Percentiles rank a stretch among this genome's conserved stretches.
These are phyloP conservation scores for Julus scandinavius DNA, from an alignment of 2,888 invertebrate species.

Conservation along the genomic window DNA sequence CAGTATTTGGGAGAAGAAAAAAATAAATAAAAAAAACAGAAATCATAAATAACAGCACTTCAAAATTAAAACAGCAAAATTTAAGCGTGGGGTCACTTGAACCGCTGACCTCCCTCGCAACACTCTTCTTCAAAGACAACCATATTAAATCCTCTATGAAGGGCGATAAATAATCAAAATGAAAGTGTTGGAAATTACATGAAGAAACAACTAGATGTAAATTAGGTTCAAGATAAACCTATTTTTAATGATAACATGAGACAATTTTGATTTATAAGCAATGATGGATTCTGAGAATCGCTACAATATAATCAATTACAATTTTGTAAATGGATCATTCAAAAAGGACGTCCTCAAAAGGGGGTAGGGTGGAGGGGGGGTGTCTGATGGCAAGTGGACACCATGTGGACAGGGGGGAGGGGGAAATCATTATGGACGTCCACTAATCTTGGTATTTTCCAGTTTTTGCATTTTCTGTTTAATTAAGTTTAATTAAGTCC, in stretches of 20 bases:
- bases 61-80: background rate
- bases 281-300: background rate
- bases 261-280: background rate
- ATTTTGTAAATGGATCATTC: background rate
- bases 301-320: background rate
- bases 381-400: too few species aligned
- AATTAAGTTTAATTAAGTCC: too few species aligned
- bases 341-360: too few species aligned
- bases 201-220: background rate
- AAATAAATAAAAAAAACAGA: background rate
- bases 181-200: background rate
- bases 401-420: too few species aligned
- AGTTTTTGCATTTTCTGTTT: too few species aligned
- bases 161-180: background rate
- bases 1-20: background rate
- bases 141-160: conserved; percentile 23
- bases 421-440: too few species aligned
- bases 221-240: background rate
- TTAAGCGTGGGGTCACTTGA: background rate
- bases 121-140: background rate
- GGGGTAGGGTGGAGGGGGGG: too few species aligned
- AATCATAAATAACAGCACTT: too few species aligned
- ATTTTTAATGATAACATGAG: background rate
- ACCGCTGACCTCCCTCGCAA: background rate
- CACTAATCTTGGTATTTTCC: too few species aligned